phyloP scores from a whole-genome alignment of 2,113 vertebrate genomes.

The Struthio camelus region DNA sequence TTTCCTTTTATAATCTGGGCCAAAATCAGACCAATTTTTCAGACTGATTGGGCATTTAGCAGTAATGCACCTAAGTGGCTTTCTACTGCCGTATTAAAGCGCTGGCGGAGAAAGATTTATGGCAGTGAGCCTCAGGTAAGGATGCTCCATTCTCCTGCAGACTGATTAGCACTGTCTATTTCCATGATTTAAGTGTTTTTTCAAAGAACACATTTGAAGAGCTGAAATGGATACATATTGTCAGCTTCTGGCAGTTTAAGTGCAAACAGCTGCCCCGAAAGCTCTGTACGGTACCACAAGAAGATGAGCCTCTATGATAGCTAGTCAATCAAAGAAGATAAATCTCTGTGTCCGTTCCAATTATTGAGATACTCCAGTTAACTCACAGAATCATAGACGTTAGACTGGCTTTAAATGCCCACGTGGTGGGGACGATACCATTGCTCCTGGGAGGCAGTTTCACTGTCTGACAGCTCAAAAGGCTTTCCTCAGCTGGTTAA shows the following conservation, averaged over 20 bases:
- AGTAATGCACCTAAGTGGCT: constrained; percentile 34
- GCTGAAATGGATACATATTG: constrained; percentile 58
- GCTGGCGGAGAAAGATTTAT: constrained; percentile 10
- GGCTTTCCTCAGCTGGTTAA: constrained; percentile 63
- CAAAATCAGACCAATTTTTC: constrained; percentile 51
- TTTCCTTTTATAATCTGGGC: constrained; percentile 12
- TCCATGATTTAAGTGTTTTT: constrained; percentile 49
- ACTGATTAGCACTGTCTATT: constrained; percentile 54
- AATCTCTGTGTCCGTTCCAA: constrained; percentile 54
- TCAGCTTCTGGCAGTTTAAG: constrained; percentile 66
- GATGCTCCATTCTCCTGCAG: constrained; percentile 56
- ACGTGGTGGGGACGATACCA: constrained; percentile 32
- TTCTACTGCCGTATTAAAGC: neutral
- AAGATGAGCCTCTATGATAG: constrained; percentile 50
- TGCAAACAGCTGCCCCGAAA: constrained; percentile 62
- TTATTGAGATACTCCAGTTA: constrained; percentile 52
- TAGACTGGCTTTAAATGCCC: constrained; percentile 57
- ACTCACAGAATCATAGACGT: constrained; percentile 42
- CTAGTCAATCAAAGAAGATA: constrained; percentile 63
- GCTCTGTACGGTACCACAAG: constrained; percentile 39
- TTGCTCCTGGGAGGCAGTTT: constrained; percentile 53
- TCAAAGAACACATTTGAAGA: constrained; percentile 50
- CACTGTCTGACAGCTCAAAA: constrained; percentile 61
- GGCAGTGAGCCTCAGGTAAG: constrained; percentile 40
- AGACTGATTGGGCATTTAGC: constrained; percentile 30